These are phyloP conservation scores for Atractosteus spatula DNA, from an alignment of 2,113 vertebrate species.

Conservation along the genomic window DNA sequence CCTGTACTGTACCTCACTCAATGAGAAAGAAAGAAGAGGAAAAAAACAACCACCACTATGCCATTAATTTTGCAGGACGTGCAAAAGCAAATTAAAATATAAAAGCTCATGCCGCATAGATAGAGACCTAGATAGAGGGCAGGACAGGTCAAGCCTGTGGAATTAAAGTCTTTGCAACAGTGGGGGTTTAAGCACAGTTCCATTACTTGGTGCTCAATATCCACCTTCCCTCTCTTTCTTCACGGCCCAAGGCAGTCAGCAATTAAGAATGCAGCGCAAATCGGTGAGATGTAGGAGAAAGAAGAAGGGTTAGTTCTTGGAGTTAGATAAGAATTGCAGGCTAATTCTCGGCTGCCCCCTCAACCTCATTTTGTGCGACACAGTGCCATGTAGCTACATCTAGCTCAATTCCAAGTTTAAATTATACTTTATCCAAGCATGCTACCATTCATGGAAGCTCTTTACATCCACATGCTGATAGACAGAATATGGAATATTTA, in stretches of 20 bases:
- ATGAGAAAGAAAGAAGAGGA: slow-evolving; percentile 36
- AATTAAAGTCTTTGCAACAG: slow-evolving; percentile 41
- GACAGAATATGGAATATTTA: no score
- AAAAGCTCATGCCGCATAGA: slow-evolving; percentile 57
- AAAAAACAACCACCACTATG: slow-evolving; percentile 1
- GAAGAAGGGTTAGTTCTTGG: background rate
- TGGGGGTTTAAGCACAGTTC: slow-evolving; percentile 24
- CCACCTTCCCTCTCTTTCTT: slow-evolving; percentile 12
- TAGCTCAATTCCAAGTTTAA: background rate
- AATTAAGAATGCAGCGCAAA: slow-evolving; percentile 12
- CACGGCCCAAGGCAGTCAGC: slow-evolving; percentile 7
- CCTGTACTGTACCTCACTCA: slow-evolving; percentile 56
- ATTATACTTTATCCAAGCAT: no score
- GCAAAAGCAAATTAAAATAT: slow-evolving; percentile 67
- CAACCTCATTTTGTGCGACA: background rate
- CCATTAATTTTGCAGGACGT: slow-evolving; percentile 56
- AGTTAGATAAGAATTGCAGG: background rate
- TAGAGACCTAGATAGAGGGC: slow-evolving; percentile 39
- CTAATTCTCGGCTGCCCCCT: background rate
- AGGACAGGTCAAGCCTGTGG: slow-evolving; percentile 35
- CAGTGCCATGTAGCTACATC: background rate
- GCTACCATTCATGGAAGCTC: no score
- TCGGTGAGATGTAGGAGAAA: background rate
- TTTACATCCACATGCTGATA: no score
- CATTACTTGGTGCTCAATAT: background rate